Base-by-base conservation (phyloP, 2,888 invertebrate species). In the Tetragonisca angustula region DNA sequence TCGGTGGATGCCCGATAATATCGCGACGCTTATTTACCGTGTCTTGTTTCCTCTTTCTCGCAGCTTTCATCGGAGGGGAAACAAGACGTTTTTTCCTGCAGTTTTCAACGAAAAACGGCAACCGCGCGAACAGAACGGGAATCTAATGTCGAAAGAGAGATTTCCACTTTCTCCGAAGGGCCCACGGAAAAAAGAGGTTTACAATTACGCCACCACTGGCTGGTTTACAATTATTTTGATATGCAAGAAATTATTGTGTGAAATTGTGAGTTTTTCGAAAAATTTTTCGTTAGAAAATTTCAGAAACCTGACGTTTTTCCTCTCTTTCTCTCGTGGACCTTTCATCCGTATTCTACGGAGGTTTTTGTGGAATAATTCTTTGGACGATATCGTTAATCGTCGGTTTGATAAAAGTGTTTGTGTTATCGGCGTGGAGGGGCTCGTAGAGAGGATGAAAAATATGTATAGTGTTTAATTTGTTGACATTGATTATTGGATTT, bases 1-100 rank as follows among this genome's bases (percentile, higher is more conserved):
- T 80, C 80, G 77, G 85, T 80, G 70, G 74, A 80, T 54, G 85
- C 27, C 85, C 84, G 85, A 85, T 85, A 85, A 84, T 74, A 71
- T 68, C 74, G 76, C 59, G 27, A 49, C 72, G 32, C 27, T 27
- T 76, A 64, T 84, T 84, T 84, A 24, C 75, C 52, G 21, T 74
- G 78, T 75, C 68, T 78, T 49, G 49, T 75, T n/a, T 2, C 56
- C 56, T 0, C n/a, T n/a, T 24, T n/a, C 15, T 59, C 56, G n/a
- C 13, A n/a, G 15, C 36, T 67, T 27, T 52, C 49, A 15, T 21
- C 17, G 59, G 62, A 49, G 52, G 56, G 36, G 65, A 74, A 82
- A 79, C 59, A 61, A 81, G 73, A 73, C 54, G 43, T 61, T 74
- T 65, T 56, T 59, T 19, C 61, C 43, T 43, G 9, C 43, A 43